Evolutionary conservation across 2,797 vertebrate species (phyloP), one percentile per base, ranked within the genome.

Genomic region (Chelmon rostratus): DNA sequence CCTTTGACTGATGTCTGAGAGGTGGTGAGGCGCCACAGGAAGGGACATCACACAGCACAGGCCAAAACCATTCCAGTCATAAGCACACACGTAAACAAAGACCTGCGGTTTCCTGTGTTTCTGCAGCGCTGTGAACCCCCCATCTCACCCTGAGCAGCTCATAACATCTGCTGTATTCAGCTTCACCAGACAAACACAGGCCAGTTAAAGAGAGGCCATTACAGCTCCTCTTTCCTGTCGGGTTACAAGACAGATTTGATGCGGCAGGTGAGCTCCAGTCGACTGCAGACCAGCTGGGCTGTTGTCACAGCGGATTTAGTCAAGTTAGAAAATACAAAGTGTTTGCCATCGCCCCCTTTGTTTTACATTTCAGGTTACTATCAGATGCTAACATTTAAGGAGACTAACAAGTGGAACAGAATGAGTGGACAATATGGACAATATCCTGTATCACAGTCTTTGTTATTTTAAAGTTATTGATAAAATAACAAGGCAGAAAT

Each of bases 61-160:
- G 59, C 57, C 67, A 71, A 63, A 35, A 65, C 56, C 18, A 54
- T 65, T 23, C 13, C 18, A 72, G 65, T 86, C 69, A 75, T 57
- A 82, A 5, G 31, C 74, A 72, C 23, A 42, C 35, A 71, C 47
- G 81, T 68, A 75, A 72, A 90, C 76, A 83, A 59, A 86, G 42
- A 65, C 66, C 33, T 91, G 93, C 88, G 89, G 92, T 91, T 92
- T 93, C 92, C 91, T 91, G 90, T 90, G 87, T 86, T 79, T 86
- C 72, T 82, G 74, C 76, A 78, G 53, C 68, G 9, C 28, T 23
- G 21, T 81, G 61, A 81, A 78, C 52, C 3, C 61, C 61, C 40
- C 2, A 6, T 66, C 4, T 21, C 56, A 21, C 15, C n/a, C 56
- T 21, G 19, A n/a, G 52, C 44, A 54, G 16, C 64, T 70, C 46